phyloP scores from a whole-genome alignment of 2,888 invertebrate genomes.

The Coenonympha glycerion region DNA sequence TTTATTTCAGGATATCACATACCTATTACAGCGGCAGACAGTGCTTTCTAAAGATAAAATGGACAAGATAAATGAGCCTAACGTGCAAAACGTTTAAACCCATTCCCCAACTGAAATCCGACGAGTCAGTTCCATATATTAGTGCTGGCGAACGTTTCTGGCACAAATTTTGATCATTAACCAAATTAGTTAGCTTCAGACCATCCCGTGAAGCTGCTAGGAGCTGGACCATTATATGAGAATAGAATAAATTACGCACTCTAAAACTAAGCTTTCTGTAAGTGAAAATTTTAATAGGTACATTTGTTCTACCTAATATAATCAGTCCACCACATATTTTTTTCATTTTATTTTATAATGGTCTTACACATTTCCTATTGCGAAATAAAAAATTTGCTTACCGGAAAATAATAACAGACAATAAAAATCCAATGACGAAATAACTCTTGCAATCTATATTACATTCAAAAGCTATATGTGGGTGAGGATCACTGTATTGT shows the following conservation, averaged over 20 bases:
- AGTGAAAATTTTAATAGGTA: constrained; percentile 30
- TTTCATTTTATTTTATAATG: too few species aligned
- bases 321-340: too few species aligned
- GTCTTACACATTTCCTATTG: too few species aligned
- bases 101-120: constrained; percentile 73
- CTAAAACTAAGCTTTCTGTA: constrained; percentile 33
- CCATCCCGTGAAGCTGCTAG: constrained; percentile 49
- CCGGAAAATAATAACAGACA: too few species aligned
- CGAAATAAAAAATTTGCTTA: too few species aligned
- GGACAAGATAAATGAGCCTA: constrained; percentile 73
- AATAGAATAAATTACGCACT: constrained; percentile 55
- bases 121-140: constrained; percentile 76
- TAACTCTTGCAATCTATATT: too few species aligned
- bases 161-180: constrained; percentile 73
- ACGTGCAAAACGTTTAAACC: constrained; percentile 76
- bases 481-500: too few species aligned
- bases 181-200: constrained; percentile 72
- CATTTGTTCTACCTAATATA: constrained; percentile 5
- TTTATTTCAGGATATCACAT: constrained; percentile 28
- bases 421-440: too few species aligned
- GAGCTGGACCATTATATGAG: constrained; percentile 51
- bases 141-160: constrained; percentile 65
- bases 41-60: constrained; percentile 64
- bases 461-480: too few species aligned
- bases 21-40: constrained; percentile 29